Percentiles rank a stretch among this genome's conserved stretches.
Conservation (phyloP, 2,888 invertebrate species). For the Amblyteles armatorius region DNA sequence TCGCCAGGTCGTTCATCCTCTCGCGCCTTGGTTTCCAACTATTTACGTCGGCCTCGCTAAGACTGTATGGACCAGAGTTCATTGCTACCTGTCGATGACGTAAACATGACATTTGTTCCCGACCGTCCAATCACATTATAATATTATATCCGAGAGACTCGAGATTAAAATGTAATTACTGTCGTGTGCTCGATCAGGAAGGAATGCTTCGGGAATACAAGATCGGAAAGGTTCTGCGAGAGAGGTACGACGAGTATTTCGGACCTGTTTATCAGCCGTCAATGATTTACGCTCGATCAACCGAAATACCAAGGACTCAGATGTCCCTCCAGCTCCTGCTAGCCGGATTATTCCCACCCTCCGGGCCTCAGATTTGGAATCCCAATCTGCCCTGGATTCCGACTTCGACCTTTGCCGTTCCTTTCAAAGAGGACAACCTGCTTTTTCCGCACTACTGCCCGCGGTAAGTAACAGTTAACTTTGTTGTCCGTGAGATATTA, state of each 20-base stretch:
- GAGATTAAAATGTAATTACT: constrained; percentile 1
- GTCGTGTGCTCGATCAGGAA: constrained; percentile 68
- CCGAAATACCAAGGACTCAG: constrained; percentile 86
- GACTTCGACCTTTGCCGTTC: constrained; percentile 85
- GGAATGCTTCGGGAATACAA: constrained; percentile 81
- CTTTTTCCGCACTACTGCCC: constrained; percentile 79
- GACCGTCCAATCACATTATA: neutral
- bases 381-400: constrained; percentile 86
- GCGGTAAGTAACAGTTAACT: constrained; percentile 71
- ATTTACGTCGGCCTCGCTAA: too few relatives aligned
- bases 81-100: too few relatives aligned
- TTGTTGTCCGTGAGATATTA: neutral
- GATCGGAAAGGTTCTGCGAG: constrained; percentile 80
- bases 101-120: neutral
- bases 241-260: constrained; percentile 78
- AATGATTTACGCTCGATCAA: constrained; percentile 82
- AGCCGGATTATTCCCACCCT: constrained; percentile 86
- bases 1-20: too few relatives aligned
- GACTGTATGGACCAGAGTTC: too few relatives aligned
- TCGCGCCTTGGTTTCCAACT: too few relatives aligned
- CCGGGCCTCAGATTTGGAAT: constrained; percentile 83
- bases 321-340: constrained; percentile 86
- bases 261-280: constrained; percentile 79
- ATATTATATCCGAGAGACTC: neutral
- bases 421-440: constrained; percentile 81